Base-by-base conservation (phyloP, 2,113 vertebrate species). In the Otus sunia region DNA sequence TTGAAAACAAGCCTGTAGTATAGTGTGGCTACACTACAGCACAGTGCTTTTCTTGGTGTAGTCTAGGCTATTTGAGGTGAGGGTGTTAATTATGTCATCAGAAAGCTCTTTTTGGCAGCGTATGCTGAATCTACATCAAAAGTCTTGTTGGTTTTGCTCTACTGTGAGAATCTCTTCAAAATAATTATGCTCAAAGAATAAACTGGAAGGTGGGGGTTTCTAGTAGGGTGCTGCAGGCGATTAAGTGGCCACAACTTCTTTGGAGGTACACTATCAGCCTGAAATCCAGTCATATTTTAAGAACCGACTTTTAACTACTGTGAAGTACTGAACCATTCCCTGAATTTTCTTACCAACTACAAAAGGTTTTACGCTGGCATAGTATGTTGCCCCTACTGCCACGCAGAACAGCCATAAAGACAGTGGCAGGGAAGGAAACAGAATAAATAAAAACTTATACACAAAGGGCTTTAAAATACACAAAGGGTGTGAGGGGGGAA, bases 401-500 rank as follows among this genome's bases (percentile, higher is more conserved):
- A 89, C 64, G 68, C 32, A 87, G 59, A 78, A 91, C 22, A 68
- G 39, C 66, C 60, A 45, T 30, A 75, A 63, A 75, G 66, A 60
- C 30, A 92, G 67, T 5, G 39, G 12, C 43, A 91, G 43, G 50
- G n/a, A 90, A 73, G 37, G n/a, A 79, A 83, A 87, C 17, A 85
- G 34, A 84, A 47, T 43, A 86, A 92, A 84, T 34, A 73, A 89
- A 77, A 85, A 60, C 34, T 56, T 71, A 22, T 0, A 75, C 4
- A 43, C 34, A 81, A 72, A 88, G 23, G 39, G 36, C 77, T 81
- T 90, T 80, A 55, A 86, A 88, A 94, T 60, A 22, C 37, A 63
- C 9, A 15, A 50, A 20, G n/a, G 2, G 5, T 14, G 50, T 1
- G 15, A 22, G 29, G 15, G 12, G 6, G 8, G 5, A 9, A 45